Evolutionary conservation across 2,113 vertebrate genomes (phyloP).

Genomic region (Gracilinanus agilis): DNA sequence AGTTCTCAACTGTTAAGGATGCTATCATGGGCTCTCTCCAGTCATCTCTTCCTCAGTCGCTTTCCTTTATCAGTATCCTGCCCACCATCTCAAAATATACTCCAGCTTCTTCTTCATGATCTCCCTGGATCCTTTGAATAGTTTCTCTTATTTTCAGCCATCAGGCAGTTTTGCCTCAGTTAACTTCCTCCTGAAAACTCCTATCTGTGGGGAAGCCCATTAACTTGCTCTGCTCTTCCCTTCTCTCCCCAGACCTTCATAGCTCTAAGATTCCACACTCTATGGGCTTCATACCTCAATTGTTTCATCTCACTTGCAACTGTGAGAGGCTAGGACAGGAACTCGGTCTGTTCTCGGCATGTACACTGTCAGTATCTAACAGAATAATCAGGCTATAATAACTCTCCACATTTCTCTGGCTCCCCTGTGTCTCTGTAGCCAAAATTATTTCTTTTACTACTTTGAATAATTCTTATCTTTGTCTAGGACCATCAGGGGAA

Average conservation of each 20-base stretch:
- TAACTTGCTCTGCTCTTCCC: background rate
- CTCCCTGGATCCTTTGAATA: slow-evolving; percentile 13
- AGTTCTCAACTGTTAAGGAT: background rate
- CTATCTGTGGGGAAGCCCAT: background rate
- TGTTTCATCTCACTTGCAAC: slow-evolving; percentile 34
- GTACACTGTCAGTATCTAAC: slow-evolving; percentile 7
- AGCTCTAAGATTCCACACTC: background rate
- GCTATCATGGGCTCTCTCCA: background rate
- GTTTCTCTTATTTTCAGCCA: slow-evolving; percentile 5
- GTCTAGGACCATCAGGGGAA: slow-evolving; percentile 16
- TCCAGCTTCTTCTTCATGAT: background rate
- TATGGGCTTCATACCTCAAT: background rate
- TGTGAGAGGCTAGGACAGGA: slow-evolving; percentile 9
- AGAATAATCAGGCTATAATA: slow-evolving; percentile 1
- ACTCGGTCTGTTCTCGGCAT: background rate
- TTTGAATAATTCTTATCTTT: slow-evolving; percentile 61
- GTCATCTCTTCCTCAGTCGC: background rate
- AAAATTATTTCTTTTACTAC: slow-evolving; percentile 63
- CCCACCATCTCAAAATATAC: background rate
- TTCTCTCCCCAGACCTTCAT: slow-evolving; percentile 26
- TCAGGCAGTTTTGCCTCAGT: background rate
- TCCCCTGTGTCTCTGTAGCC: slow-evolving; percentile 19
- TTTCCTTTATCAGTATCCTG: background rate
- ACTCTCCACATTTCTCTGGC: slow-evolving; percentile 19
- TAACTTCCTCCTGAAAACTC: background rate